A percentile compares a stretch with the other conserved stretches of the same genome.
phyloP scores from a whole-genome alignment of 2,888 invertebrate species.

The Heliconius hortense region DNA sequence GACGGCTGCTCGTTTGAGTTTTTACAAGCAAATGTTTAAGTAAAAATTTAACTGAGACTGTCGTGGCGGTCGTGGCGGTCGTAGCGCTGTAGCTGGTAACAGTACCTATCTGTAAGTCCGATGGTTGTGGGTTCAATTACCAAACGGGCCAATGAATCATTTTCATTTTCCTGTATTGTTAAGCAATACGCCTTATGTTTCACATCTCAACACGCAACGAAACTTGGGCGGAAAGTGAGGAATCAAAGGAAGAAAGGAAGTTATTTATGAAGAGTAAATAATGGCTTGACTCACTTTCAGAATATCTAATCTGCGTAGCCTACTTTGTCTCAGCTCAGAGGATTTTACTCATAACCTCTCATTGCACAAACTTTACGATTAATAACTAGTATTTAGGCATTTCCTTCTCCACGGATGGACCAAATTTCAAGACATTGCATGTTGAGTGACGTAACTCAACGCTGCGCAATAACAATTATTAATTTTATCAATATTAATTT shows the following conservation, averaged over 20 bases:
- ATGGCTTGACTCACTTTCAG: not conserved
- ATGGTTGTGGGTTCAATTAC: not conserved
- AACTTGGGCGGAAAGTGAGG: not conserved
- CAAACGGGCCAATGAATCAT: not conserved
- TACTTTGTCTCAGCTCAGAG: not conserved
- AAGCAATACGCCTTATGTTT: not conserved
- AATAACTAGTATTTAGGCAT: not conserved
- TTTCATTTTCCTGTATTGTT: not conserved
- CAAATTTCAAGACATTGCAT: too few species aligned
- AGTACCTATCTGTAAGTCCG: not conserved
- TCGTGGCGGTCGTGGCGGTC: not conserved
- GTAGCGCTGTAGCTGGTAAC: not conserved
- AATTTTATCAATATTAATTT: conserved; percentile 1
- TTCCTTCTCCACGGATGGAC: not conserved
- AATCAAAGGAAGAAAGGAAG: too few species aligned
- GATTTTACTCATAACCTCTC: not conserved
- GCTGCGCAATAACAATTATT: too few species aligned
- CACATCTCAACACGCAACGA: not conserved
- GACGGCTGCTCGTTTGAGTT: not conserved
- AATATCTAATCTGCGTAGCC: not conserved
- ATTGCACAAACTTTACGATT: not conserved
- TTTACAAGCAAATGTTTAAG: not conserved
- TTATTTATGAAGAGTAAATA: not conserved
- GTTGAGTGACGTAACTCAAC: too few species aligned
- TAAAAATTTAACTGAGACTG: not conserved